Percentiles rank a stretch among this genome's conserved stretches.
Evolutionary conservation across 2,888 invertebrate species (phyloP).

Genomic region (Strigamia crassipes): DNA sequence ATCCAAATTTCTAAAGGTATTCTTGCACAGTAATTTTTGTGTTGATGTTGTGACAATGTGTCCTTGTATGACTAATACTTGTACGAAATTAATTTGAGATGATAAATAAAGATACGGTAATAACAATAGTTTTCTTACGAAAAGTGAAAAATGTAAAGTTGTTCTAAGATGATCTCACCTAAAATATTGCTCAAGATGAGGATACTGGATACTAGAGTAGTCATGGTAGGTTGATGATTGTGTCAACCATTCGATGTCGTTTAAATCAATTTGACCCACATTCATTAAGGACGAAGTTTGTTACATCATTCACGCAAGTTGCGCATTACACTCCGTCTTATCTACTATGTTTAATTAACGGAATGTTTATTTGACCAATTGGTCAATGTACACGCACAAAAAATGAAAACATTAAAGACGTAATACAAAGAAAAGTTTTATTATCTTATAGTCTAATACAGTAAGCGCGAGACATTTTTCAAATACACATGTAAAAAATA

Average conservation of each 20-base stretch:
- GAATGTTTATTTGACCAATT: slow-evolving; percentile 1
- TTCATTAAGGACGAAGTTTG: slow-evolving; percentile 40
- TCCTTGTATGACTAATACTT: slow-evolving; percentile 4
- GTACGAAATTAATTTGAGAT: not conserved
- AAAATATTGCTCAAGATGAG: slow-evolving; percentile 19
- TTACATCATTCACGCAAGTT: slow-evolving; percentile 4
- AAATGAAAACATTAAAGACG: not conserved
- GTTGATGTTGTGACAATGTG: not conserved
- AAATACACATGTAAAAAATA: not conserved
- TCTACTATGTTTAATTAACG: not conserved
- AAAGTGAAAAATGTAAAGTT: not conserved
- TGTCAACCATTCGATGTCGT: slow-evolving; percentile 36
- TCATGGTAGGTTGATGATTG: slow-evolving; percentile 28
- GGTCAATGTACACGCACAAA: not conserved
- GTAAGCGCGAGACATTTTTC: not conserved
- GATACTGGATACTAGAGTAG: slow-evolving; percentile 28
- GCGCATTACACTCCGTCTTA: not conserved
- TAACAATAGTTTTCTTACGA: not conserved
- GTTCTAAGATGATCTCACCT: slow-evolving; percentile 10
- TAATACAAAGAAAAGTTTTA: not conserved
- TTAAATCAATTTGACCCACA: slow-evolving; percentile 39
- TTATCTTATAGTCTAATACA: not conserved
- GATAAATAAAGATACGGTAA: not conserved
- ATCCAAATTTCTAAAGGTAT: not conserved
- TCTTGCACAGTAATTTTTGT: not conserved